phyloP scores from a whole-genome alignment of 2,113 vertebrate species.

The Heteronetta atricapilla region DNA sequence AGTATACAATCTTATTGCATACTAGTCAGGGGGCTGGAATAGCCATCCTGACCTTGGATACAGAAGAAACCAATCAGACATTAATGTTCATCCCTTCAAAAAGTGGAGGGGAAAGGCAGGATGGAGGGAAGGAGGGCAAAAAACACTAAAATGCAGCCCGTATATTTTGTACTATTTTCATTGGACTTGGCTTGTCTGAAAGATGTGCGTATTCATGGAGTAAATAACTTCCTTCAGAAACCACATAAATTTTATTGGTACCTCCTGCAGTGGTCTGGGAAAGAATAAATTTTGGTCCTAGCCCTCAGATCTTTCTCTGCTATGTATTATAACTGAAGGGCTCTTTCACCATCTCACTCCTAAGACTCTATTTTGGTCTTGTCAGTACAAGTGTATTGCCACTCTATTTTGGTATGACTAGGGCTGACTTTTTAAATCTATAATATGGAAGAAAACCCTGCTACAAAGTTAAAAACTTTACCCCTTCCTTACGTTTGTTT shows the following conservation, averaged over 20 bases:
- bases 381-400: not conserved
- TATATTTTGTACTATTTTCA: not conserved
- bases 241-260: conserved; percentile 38
- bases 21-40: not conserved
- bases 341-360: not conserved
- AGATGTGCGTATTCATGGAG: conserved; percentile 21
- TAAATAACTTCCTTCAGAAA: conserved; percentile 55
- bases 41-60: not conserved
- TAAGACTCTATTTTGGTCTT: not conserved
- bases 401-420: not conserved
- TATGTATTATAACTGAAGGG: not conserved
- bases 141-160: not conserved
- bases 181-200: conserved; percentile 17
- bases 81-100: not conserved
- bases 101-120: accelerated
- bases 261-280: conserved; percentile 7
- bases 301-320: not conserved
- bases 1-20: not conserved
- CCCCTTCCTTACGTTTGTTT: not conserved
- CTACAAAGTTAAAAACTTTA: not conserved
- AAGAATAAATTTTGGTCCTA: conserved; percentile 16
- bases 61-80: not conserved
- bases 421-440: not conserved
- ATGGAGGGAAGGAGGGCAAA: not conserved
- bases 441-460: not conserved